Conservation (phyloP, 2,113 vertebrate species). For the Myiozetetes cayanensis region DNA sequence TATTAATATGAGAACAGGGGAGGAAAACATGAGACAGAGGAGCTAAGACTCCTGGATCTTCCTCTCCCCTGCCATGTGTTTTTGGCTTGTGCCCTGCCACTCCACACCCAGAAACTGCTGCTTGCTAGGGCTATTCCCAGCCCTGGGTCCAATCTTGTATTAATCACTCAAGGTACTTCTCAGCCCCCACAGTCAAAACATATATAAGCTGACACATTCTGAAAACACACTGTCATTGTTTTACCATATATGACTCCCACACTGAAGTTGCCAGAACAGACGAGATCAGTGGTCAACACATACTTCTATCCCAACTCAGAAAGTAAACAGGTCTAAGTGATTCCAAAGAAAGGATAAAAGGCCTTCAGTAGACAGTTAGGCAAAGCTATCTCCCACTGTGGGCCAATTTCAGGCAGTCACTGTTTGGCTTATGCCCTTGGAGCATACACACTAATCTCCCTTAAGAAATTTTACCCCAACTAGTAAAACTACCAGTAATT, state of each 20-base stretch:
- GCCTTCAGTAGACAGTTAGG: not conserved
- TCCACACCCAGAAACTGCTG: not conserved
- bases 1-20: not conserved
- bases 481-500: not conserved
- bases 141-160: not conserved
- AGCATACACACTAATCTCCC: not conserved
- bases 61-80: not conserved
- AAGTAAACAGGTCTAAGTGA: not conserved
- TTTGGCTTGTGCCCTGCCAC: not conserved
- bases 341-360: not conserved
- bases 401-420: not conserved
- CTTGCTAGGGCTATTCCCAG: not conserved
- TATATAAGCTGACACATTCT: not conserved
- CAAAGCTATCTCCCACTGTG: not conserved
- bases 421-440: not conserved
- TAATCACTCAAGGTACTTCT: constrained; percentile 3
- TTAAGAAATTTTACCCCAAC: not conserved
- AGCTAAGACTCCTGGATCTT: not conserved
- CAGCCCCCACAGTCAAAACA: not conserved
- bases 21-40: not conserved
- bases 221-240: constrained; percentile 8
- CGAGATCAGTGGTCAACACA: not conserved
- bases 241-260: not conserved
- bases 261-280: not conserved
- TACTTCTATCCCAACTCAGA: not conserved